Base-by-base conservation (phyloP, 2,888 invertebrate species). In the Apoda limacodes region DNA sequence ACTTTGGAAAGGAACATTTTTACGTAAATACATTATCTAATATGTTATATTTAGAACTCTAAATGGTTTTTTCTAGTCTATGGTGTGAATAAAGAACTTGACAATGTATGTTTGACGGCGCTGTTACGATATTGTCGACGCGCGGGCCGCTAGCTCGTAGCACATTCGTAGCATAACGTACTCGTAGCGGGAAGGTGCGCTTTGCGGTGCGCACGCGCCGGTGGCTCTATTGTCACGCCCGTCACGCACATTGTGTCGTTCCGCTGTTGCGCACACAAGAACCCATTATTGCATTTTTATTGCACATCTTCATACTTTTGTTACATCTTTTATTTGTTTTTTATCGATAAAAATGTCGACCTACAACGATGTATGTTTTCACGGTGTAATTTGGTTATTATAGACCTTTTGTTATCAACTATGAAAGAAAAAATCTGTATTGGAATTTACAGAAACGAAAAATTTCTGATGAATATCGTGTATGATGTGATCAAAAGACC, bases 271-370 rank as follows among this genome's bases (percentile, higher is more conserved):
- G 55, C 57, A 53, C 61, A 60, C 59, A 57, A 63, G 57, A 60
- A 56, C 56, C 50, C 68, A 57, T 71, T 74, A 78, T 72, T 72
- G 62, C 71, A 60, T 71, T 72, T 75, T 76, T 70, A 76, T 78
- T 72, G 66, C 74, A 62, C 72, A 71, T 75, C 78, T 74, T 76
- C 70, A 71, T 63, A 67, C 64, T 63, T 61, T 75, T 76, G 71
- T 75, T 70, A 63, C 53, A 51, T 64, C 65, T 68, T 62, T 69
- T 63, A 64, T 5, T 60, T 52, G 60, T 58, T 71, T 71, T 76
- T 75, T 71, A 65, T 57, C 52, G 52, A 60, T 56, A 58, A 62
- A 66, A 58, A 60, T 49, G 62, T 63, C 66, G 55, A 49, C 44
- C 50, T 42, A 48, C 43, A 48, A 63, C 63, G 69, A 78, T 72